Conservation (phyloP, 1,140 invertebrate genomes). For the Delia radicum region DNA sequence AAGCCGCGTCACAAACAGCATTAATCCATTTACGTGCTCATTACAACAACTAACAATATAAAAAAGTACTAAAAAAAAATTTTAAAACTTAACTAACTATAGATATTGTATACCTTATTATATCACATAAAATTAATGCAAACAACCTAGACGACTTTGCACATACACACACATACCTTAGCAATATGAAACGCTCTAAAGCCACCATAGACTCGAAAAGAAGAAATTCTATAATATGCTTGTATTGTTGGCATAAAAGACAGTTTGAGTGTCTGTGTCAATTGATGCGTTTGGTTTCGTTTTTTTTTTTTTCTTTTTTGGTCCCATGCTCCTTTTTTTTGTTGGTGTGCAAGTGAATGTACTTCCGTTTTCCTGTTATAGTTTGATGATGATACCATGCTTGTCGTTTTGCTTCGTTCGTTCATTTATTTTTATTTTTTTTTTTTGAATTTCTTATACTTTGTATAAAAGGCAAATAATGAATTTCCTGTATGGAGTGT, state of each 20-base stretch:
- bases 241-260: neutral
- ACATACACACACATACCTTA: neutral
- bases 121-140: neutral
- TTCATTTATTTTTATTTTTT: neutral
- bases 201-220: neutral
- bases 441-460: neutral
- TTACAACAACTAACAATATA: neutral
- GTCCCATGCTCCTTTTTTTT: neutral
- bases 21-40: slow-evolving; percentile 22
- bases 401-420: neutral
- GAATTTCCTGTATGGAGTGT: slow-evolving; percentile 13
- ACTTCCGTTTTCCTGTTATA: slow-evolving; percentile 17
- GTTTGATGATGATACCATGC: slow-evolving; percentile 12
- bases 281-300: slow-evolving; percentile 10
- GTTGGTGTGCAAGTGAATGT: slow-evolving; percentile 22
- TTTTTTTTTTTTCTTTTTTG: neutral
- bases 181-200: neutral
- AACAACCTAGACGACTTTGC: too few species aligned
- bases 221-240: neutral
- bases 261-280: slow-evolving; percentile 18
- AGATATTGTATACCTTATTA: neutral
- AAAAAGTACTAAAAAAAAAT: neutral
- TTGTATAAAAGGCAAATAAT: slow-evolving; percentile 17
- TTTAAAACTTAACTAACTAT: neutral
- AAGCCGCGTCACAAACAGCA: slow-evolving; percentile 21